Base-by-base conservation (phyloP, 2,888 invertebrate species). In the Tetragnatha montana region DNA sequence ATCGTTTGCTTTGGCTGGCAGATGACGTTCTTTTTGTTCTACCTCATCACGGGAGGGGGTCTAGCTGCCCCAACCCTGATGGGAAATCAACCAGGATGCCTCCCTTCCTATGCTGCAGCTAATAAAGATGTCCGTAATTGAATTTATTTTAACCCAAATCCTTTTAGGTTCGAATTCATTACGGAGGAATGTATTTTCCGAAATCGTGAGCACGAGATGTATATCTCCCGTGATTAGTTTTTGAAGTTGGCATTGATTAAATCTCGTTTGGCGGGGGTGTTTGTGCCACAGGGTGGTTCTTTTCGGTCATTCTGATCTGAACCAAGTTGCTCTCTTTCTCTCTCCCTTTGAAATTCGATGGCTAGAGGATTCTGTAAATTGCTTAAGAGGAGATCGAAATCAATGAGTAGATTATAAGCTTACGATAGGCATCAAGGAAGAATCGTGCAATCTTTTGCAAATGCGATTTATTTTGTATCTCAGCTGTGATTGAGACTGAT, bases 21-120 rank as follows among this genome's bases (percentile, higher is more conserved):
- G 78, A 78, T 60, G 70, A 78, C 76, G 68, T 85, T 85, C 49
- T 85, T 78, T 76, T 69, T 78, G 70, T 85, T 74, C 74, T 50
- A 74, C n/a, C 73, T 73, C 73, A 73, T 73, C 51, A 74, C 60
- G 35, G 14, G 49, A 35, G 71, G 12, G 21, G 35, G 21, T 60
- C 60, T 60, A 17, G 14, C 0, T 17, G 12, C 12, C 60, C 60
- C 12, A 71, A 73, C 60, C 22, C 79, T 21, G 60, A 22, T 14
- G 79, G 79, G 79, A 79, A 79, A 79, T 79, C 22, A 60, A 79
- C 60, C 60, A 60, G 60, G 17, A 60, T 60, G 17, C 60, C 60
- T 60, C 60, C 60, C 10, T 17, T 60, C 10, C 60, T 35, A 10
- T 60, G 60, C 8, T 12, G 60, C 8, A 60, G 60, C 60, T 60